Evolutionary conservation across 1,140 invertebrate genomes (phyloP), one percentile per base, ranked within the genome.

Genomic region (Atta texana): DNA sequence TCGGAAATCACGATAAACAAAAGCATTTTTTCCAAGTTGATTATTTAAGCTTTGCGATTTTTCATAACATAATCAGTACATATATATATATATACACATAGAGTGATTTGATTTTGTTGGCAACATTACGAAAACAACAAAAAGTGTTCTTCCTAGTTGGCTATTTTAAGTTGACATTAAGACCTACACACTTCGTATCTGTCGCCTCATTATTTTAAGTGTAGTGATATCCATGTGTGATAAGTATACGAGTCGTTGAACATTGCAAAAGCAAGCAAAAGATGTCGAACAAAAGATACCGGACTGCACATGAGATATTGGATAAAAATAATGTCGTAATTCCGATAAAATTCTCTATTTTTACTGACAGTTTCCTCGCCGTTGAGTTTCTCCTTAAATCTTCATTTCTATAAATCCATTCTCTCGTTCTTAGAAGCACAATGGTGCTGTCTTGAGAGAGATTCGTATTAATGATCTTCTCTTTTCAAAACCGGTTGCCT

Each of bases 401-500:
- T 90, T 90, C 88, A 88, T 90, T 90, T 90, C 81, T 88, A 88
- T 90, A 90, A 90, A 91, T 91, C 89, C 76, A 85, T 88, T 90
- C 87, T 61, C 66, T 91, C 88, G 87, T 86, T 90, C 88, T 53
- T 66, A 57, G 78, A 64, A 76, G 82, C 87, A 92, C 89, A 92
- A 93, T 92, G 89, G 90, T 78, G 66, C 61, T 72, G 74, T 87
- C 78, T 74, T 55, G 75, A 61, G 80, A 81, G 77, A 88, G 85
- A 90, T 92, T 91, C 90, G 90, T 91, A 92, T 93, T 92, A 93
- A 93, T 91, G 89, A 92, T 90, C 85, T 57, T 74, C 59, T 39
- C 78, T 66, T 87, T 66, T 86, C 31, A 61, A 55, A 51, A 76
- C 51, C 68, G 34, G 28, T 59, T 51, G 44, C 24, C 57, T 88